Percentiles rank a stretch among this genome's conserved stretches.
phyloP scores from a whole-genome alignment of 1,140 invertebrate genomes.

The Lamellibrachia luymesi region DNA sequence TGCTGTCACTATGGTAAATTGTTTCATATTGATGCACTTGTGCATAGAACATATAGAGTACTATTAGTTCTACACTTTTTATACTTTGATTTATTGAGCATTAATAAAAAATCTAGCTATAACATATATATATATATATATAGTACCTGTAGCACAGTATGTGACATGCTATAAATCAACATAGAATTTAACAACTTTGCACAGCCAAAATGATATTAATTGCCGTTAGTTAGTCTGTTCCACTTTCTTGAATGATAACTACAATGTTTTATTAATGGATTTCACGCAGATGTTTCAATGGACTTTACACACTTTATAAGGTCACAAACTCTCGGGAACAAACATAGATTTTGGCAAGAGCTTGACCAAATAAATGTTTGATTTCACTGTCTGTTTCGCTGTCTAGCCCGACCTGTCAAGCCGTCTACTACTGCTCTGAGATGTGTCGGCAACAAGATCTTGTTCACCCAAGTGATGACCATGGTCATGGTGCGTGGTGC shows the following conservation, averaged over 20 bases:
- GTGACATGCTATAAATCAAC: too few species aligned
- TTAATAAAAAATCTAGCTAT: too few species aligned
- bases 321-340: neutral
- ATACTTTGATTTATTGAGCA: neutral
- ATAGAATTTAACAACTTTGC: neutral
- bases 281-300: neutral
- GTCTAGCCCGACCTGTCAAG: neutral
- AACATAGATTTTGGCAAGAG: too few species aligned
- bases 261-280: too few species aligned
- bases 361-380: too few species aligned
- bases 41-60: neutral
- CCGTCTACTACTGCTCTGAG: constrained; percentile 15
- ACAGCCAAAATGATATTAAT: neutral
- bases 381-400: neutral
- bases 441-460: constrained; percentile 8
- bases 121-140: too few species aligned
- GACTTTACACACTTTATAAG: neutral
- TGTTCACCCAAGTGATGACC: constrained; percentile 8
- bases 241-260: neutral
- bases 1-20: neutral
- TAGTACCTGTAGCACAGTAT: neutral
- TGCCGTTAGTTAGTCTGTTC: neutral
- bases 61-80: neutral
- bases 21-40: neutral
- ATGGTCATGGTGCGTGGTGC: constrained; percentile 18